phyloP scores from a whole-genome alignment of 2,888 invertebrate species.

The Philonicus albiceps region DNA sequence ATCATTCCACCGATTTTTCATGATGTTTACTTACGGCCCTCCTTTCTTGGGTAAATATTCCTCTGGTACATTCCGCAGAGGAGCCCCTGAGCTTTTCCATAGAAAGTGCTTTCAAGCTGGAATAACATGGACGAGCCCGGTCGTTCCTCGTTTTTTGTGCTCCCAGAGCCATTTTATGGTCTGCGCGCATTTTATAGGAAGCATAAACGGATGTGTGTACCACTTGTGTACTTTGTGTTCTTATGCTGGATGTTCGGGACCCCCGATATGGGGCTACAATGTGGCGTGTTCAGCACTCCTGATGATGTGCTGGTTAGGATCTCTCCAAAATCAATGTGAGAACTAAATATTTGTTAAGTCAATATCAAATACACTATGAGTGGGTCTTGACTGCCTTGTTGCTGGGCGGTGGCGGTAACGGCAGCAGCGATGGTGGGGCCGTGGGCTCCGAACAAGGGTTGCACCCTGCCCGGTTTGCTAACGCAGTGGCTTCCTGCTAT shows the following conservation, averaged over 20 bases:
- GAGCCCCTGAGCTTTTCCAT: not conserved
- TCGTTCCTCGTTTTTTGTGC: conserved; percentile 9
- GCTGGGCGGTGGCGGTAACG: not conserved
- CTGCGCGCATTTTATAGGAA: conserved; percentile 15
- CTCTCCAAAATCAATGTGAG: conserved; percentile 34
- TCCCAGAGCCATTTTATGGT: conserved; percentile 28
- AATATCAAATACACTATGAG: conserved; percentile 31
- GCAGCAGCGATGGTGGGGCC: not conserved
- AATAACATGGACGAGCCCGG: conserved; percentile 11
- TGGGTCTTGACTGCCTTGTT: not conserved
- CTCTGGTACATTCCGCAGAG: not conserved
- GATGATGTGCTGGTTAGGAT: conserved; percentile 38
- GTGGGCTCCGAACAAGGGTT: not conserved
- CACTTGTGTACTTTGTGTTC: conserved; percentile 30
- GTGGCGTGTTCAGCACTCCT: conserved; percentile 30
- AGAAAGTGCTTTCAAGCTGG: conserved; percentile 23
- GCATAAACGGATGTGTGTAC: conserved; percentile 32
- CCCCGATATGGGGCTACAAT: conserved; percentile 24
- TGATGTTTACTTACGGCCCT: conserved; percentile 36
- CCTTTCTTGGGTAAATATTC: conserved; percentile 40
- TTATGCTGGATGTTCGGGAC: not conserved
- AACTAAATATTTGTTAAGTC: conserved; percentile 42
- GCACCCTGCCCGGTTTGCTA: not conserved
- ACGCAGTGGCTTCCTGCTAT: conserved; percentile 9
- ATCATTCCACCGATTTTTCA: conserved; percentile 38